These are phyloP conservation scores for Hipparchia semele DNA, from an alignment of 2,888 invertebrate species.

Conservation along the genomic window DNA sequence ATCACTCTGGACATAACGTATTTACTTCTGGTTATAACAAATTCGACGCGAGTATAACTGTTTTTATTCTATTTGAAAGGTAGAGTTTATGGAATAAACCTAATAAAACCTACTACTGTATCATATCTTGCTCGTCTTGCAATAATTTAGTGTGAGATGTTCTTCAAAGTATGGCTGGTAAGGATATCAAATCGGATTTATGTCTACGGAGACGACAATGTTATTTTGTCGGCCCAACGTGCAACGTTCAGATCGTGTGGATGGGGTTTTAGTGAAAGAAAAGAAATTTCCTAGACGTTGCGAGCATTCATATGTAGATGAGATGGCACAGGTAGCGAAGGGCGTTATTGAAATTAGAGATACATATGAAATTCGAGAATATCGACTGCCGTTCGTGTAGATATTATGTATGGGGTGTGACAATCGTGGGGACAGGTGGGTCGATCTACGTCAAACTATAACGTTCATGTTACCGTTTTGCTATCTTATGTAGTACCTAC, in stretches of 20 bases:
- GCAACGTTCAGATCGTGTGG: slow-evolving; percentile 10
- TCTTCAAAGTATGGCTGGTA: too few relatives aligned
- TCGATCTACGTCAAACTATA: slow-evolving; percentile 26
- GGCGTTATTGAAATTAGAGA: slow-evolving; percentile 81
- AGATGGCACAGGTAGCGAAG: slow-evolving; percentile 76
- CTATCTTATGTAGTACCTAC: neutral
- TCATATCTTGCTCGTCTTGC: too few relatives aligned
- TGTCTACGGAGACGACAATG: neutral
- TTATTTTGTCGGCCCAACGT: neutral
- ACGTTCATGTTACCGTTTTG: slow-evolving; percentile 5
- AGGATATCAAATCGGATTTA: too few relatives aligned
- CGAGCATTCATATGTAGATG: slow-evolving; percentile 81
- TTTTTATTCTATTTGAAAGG: too few relatives aligned
- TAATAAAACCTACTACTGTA: too few relatives aligned
- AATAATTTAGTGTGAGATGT: too few relatives aligned
- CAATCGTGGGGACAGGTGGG: slow-evolving; percentile 39
- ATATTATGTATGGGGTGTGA: slow-evolving; percentile 32
- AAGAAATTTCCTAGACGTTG: slow-evolving; percentile 75
- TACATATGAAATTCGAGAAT: slow-evolving; percentile 69
- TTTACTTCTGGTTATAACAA: too few relatives aligned
- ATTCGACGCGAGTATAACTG: too few relatives aligned
- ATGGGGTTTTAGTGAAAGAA: slow-evolving; percentile 60
- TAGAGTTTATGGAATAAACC: too few relatives aligned
- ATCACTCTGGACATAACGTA: too few relatives aligned
- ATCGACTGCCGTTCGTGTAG: slow-evolving; percentile 38